A percentile compares a stretch with the other conserved stretches of the same genome.
phyloP scores from a whole-genome alignment of 2,113 vertebrate genomes.

The Gallinago media region DNA sequence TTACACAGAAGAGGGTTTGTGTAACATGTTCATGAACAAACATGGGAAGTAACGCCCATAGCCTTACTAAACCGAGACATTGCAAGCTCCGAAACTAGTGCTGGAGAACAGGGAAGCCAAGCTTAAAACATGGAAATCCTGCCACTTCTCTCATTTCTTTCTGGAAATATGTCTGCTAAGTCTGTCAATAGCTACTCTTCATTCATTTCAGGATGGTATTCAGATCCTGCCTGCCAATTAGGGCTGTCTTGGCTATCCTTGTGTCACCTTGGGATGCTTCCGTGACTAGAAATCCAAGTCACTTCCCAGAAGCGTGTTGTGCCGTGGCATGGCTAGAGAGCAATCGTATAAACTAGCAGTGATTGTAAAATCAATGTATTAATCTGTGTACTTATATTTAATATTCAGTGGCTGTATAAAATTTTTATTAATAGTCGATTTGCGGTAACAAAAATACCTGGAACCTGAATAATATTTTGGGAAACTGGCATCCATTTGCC shows the following conservation, averaged over 20 bases:
- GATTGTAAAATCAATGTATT: background rate
- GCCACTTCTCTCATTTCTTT: background rate
- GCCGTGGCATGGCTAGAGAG: background rate
- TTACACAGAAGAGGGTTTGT: background rate
- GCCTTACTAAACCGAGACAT: background rate
- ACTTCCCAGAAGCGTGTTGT: background rate
- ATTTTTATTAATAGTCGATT: background rate
- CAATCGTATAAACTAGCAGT: background rate
- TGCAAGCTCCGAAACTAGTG: background rate
- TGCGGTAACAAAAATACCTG: background rate
- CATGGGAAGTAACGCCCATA: background rate
- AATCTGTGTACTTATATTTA: background rate
- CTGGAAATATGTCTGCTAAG: background rate
- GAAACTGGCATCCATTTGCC: background rate
- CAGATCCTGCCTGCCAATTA: background rate
- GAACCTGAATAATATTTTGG: background rate
- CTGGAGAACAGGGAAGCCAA: background rate
- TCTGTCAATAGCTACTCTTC: background rate
- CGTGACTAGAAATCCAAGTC: background rate
- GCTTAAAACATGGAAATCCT: background rate
- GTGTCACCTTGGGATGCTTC: background rate
- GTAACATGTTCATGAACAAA: background rate
- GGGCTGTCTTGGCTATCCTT: background rate
- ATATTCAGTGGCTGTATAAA: background rate
- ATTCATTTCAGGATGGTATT: accelerated